Percentiles rank a stretch among this genome's conserved stretches.
Conservation (phyloP, 2,113 vertebrate species). For the Sphaerodactylus townsendi region DNA sequence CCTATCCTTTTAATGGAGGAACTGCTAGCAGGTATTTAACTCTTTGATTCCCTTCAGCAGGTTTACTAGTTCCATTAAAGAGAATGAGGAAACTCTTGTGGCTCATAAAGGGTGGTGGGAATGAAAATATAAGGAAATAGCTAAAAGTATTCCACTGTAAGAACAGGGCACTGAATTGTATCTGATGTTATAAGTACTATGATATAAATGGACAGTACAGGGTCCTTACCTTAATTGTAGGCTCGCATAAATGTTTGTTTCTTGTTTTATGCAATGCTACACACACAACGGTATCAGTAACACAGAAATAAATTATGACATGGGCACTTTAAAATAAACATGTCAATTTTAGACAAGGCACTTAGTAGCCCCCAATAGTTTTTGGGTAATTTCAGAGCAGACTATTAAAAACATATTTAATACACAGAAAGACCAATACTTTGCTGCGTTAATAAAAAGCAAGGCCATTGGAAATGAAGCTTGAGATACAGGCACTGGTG, state of each 20-base stretch:
- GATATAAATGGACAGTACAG: conserved; percentile 15
- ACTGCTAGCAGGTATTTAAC: neutral
- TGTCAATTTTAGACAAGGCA: conserved; percentile 32
- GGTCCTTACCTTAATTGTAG: conserved; percentile 7
- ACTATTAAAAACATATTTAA: neutral
- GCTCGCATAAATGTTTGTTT: conserved; percentile 23
- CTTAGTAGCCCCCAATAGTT: conserved; percentile 44
- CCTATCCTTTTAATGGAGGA: neutral
- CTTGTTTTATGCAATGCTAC: conserved; percentile 22
- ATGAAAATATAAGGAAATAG: neutral
- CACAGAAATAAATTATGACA: conserved; percentile 32
- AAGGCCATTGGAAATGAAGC: conserved; percentile 21
- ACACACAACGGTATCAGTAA: conserved; percentile 5
- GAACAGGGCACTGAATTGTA: neutral
- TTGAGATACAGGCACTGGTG: conserved; percentile 28
- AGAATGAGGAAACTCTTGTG: neutral
- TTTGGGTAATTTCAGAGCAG: conserved; percentile 7
- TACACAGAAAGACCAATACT: conserved; percentile 49
- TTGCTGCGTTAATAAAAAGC: conserved; percentile 30
- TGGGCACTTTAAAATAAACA: neutral
- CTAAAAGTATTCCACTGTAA: neutral
- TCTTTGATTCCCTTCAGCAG: neutral
- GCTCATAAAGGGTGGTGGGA: neutral
- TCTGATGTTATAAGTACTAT: neutral
- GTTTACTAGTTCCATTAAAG: neutral